These are phyloP conservation scores for Steinernema khuongi DNA, from an alignment of 1,140 invertebrate genomes.

Conservation along the genomic window DNA sequence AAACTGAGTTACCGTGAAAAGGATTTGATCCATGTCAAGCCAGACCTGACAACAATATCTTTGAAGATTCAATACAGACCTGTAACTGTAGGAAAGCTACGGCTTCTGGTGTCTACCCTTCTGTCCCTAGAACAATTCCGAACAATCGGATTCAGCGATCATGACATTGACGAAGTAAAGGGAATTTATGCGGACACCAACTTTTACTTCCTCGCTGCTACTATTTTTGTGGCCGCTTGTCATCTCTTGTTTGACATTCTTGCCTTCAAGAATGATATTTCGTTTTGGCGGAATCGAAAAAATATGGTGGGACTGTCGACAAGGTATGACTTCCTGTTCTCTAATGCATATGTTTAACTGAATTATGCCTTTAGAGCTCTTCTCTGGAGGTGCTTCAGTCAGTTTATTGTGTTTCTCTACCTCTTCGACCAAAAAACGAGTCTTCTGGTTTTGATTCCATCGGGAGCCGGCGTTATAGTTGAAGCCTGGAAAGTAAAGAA, in stretches of 20 bases:
- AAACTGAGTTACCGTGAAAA: constrained; percentile 43
- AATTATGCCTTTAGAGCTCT: constrained; percentile 33
- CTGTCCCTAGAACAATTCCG: constrained; percentile 30
- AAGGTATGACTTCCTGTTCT: constrained; percentile 61
- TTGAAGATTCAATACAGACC: constrained; percentile 41
- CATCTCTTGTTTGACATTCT: constrained; percentile 92
- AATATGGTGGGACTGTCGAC: constrained; percentile 81
- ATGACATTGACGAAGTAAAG: constrained; percentile 93
- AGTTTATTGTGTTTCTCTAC: constrained; percentile 86
- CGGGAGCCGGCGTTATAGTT: constrained; percentile 77
- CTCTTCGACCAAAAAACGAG: constrained; percentile 86
- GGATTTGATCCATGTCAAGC: constrained; percentile 39
- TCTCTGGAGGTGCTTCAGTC: constrained; percentile 85
- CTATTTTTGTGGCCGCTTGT: constrained; percentile 81
- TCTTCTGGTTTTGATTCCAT: constrained; percentile 78
- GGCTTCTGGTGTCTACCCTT: constrained; percentile 28
- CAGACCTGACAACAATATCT: constrained; percentile 22
- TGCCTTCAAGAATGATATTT: constrained; percentile 94
- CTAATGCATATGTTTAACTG: neutral
- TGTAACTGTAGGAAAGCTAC: constrained; percentile 38
- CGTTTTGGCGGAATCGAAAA: constrained; percentile 79
- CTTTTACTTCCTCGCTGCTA: constrained; percentile 80
- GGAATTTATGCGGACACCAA: constrained; percentile 92
- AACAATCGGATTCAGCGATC: constrained; percentile 74
- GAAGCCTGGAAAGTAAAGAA: constrained; percentile 72